Evolutionary conservation across 2,113 vertebrate species (phyloP), one percentile per base, ranked within the genome.

Genomic region (Corynorhinus townsendii): DNA sequence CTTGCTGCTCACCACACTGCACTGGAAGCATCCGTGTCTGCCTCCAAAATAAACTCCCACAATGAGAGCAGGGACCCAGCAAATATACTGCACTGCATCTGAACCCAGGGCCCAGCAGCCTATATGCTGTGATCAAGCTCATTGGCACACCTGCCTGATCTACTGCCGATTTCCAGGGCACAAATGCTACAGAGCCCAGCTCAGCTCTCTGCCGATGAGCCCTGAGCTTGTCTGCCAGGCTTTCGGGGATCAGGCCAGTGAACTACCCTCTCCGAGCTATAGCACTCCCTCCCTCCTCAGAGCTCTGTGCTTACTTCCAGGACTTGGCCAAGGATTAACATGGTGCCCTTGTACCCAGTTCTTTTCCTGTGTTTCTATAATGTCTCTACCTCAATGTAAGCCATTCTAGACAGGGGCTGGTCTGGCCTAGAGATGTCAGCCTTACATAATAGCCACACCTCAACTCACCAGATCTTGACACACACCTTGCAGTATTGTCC

Each of bases 401-500:
- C 17, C 40, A 6, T n/a, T 59, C 24, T 45, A 54, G n/a, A 45
- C 30, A 56, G 24, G 22, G n/a, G 49, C 24, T 45, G 33, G 4
- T 3, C 20, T 45, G 17, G 16, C 82, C 71, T 75, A 9, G 43
- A 89, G 75, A 86, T 14, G 8, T 26, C 22, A 77, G 45, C 20
- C 35, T 28, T 47, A n/a, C 15, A 76, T 33, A 4, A 43, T 1
- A n/a, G 79, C 4, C 1, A 35, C 75, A 40, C 19, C 16, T 47
- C 69, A 56, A 5, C n/a, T 56, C 72, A 28, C 20, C 6, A 24
- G 86, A 15, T 47, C 80, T 35, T 84, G 79, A 68, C 20, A 33
- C 1, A 3, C 3, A 2, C 2, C 1, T 5, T 40, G 19, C 24
- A 11, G 10, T 45, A 16, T 28, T 8, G 38, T 5, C 15, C 11